Conservation (phyloP, 1,140 invertebrate species). For the Magallana gigas region DNA sequence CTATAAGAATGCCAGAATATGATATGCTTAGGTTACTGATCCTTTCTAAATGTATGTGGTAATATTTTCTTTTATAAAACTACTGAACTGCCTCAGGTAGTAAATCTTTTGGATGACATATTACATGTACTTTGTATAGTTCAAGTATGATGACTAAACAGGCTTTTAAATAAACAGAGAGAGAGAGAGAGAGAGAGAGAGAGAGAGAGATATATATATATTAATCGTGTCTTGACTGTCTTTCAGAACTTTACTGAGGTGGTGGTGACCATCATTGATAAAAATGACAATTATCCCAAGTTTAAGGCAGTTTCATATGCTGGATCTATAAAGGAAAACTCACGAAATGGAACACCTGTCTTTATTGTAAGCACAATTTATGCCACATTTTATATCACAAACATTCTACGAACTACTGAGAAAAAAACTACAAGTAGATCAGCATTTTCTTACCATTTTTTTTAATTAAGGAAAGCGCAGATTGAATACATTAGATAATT, state of each 20-base stretch:
- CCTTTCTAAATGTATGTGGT: too few relatives aligned
- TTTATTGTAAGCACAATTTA: slow-evolving; percentile 54
- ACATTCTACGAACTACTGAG: not conserved
- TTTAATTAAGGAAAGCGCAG: too few relatives aligned
- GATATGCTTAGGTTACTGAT: too few relatives aligned
- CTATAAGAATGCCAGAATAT: too few relatives aligned
- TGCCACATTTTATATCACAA: not conserved
- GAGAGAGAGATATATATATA: not conserved
- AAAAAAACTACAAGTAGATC: too few relatives aligned
- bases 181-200: not conserved
- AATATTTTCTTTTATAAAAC: too few relatives aligned
- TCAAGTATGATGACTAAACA: not conserved
- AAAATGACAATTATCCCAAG: slow-evolving; percentile 63
- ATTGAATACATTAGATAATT: too few relatives aligned
- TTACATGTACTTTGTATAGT: too few relatives aligned
- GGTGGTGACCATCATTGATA: slow-evolving; percentile 55
- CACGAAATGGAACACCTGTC: slow-evolving; percentile 50
- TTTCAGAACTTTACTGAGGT: slow-evolving; percentile 60
- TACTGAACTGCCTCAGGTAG: not conserved
- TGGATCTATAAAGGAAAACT: slow-evolving; percentile 58
- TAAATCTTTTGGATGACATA: not conserved
- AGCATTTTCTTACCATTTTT: too few relatives aligned
- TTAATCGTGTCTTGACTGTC: not conserved
- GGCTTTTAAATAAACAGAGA: too few relatives aligned
- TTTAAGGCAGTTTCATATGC: slow-evolving; percentile 46